Base-by-base conservation (phyloP, 2,888 invertebrate genomes). In the Nesidiocoris tenuis region DNA sequence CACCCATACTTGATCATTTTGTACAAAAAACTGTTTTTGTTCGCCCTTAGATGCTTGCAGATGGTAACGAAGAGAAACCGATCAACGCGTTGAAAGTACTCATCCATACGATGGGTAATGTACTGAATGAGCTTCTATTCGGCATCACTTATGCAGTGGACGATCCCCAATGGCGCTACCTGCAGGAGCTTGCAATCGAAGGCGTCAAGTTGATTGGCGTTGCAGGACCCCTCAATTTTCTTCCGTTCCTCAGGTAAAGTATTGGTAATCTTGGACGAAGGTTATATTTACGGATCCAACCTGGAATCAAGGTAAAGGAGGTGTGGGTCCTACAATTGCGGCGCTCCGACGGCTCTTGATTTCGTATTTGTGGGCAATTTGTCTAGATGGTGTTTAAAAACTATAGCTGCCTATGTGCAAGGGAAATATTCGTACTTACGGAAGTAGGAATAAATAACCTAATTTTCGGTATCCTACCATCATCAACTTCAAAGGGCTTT, bases 171-270 rank as follows among this genome's bases (percentile, higher is more conserved):
- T 95, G 95, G 93, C 85, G 85, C 75, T 92, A 92, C 88, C 84
- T 94, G 75, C 88, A 91, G 81, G 85, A 89, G 80, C 85, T 93
- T 68, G 93, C 94, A 83, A 93, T 94, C 82, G 92, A 93, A 83
- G 94, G 95, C 0, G 89, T 91, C 66, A 91, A 92, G 82, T 87
- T 90, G 81, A 91, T 95, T 82, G 93, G 94, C 0, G 88, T 95
- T 1, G 90, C 94, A 0, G 94, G 92, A 1, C 88, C 91, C 12
- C 86, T 94, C 1, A 95, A 95, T 83, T 95, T 95, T 84, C 85
- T 95, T 79, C 94, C 95, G 16, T 89, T 91, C 82, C 84, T 94
- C 61, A 89, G 92, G 90, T 92, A 82, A 80, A 80, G 17, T 1
- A 17, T 22, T 63, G n/a, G n/a, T n/a, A n/a, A 12, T 54, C n/a